Evolutionary conservation across 2,888 invertebrate species (phyloP).

Genomic region (Acronicta aceris): DNA sequence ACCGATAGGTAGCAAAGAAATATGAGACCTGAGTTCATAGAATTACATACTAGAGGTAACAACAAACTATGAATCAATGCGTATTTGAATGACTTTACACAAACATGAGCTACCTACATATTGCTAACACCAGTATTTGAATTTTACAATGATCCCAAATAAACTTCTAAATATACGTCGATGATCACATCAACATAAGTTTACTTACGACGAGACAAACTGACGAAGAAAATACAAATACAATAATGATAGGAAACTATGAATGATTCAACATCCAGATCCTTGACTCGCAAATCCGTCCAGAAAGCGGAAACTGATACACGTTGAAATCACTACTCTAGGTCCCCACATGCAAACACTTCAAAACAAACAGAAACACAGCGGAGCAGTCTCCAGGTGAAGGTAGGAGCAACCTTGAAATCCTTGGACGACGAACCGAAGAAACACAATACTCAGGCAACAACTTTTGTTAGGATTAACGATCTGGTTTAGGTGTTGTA

Average conservation of each 20-base stretch:
- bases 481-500: slow-evolving; percentile 69
- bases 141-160: slow-evolving; percentile 40
- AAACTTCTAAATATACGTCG: slow-evolving; percentile 46
- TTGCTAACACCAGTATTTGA: slow-evolving; percentile 33
- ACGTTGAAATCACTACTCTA: slow-evolving; percentile 48
- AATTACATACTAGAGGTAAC: slow-evolving; percentile 38
- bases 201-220: slow-evolving; percentile 44
- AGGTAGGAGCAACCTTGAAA: slow-evolving; percentile 42
- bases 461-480: slow-evolving; percentile 64
- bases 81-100: slow-evolving; percentile 52
- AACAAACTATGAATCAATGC: slow-evolving; percentile 47
- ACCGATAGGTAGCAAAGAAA: slow-evolving; percentile 40
- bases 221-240: slow-evolving; percentile 61
- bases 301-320: slow-evolving; percentile 64
- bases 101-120: slow-evolving; percentile 35
- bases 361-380: slow-evolving; percentile 50
- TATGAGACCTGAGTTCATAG: slow-evolving; percentile 48
- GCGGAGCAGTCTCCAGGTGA: slow-evolving; percentile 39
- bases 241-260: slow-evolving; percentile 74
- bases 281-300: slow-evolving; percentile 70
- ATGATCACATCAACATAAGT: slow-evolving; percentile 45
- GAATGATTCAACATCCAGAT: slow-evolving; percentile 73
- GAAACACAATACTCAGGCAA: slow-evolving; percentile 63
- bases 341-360: slow-evolving; percentile 43
- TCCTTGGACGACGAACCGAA: slow-evolving; percentile 38